phyloP scores from a whole-genome alignment of 1,140 invertebrate genomes.

The Meloidogyne chitwoodi region DNA sequence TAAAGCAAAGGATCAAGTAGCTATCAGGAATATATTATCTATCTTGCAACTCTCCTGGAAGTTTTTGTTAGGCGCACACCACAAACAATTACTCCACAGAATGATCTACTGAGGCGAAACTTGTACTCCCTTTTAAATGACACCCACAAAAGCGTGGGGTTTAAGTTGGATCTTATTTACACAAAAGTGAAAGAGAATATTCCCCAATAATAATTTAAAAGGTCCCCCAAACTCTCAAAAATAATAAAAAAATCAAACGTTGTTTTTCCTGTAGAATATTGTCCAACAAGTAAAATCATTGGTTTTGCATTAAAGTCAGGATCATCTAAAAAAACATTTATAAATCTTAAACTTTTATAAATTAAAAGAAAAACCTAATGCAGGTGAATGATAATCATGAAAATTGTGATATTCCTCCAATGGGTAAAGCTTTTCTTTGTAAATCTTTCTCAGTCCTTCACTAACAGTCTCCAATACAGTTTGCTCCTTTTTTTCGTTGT shows the following conservation, averaged over 20 bases:
- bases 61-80: no score
- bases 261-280: conserved; percentile 98
- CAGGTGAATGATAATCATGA: conserved; percentile 90
- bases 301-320: conserved; percentile 98
- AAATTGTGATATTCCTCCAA: conserved; percentile 88
- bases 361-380: conserved; percentile 63
- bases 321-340: conserved; percentile 68
- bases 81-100: no score
- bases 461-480: conserved; percentile 66
- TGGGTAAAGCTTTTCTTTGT: conserved; percentile 74
- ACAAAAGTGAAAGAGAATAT: no score
- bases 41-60: no score
- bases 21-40: no score
- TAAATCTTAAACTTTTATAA: background rate
- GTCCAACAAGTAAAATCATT: conserved; percentile 92
- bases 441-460: conserved; percentile 61
- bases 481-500: conserved; percentile 35
- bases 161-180: no score
- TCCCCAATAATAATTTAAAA: no score
- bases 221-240: background rate
- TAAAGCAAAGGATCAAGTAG: no score
- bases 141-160: no score
- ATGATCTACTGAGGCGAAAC: no score
- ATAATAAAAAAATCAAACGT: conserved; percentile 69
- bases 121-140: no score